phyloP scores from a whole-genome alignment of 2,888 invertebrate species.

The Apotomis turbidana region DNA sequence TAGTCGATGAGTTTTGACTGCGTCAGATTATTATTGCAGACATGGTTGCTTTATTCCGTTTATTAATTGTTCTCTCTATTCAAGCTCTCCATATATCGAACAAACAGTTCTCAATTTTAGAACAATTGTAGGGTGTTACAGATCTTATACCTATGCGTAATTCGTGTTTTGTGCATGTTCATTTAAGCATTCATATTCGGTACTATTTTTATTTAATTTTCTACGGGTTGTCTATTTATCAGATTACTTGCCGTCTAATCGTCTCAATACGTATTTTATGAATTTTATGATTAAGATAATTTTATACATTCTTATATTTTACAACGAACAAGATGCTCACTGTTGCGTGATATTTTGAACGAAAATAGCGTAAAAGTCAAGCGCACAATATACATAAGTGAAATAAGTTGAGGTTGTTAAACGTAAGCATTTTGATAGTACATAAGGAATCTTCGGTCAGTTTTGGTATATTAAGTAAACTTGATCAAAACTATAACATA shows the following conservation, averaged over 20 bases:
- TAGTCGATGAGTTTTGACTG: neutral
- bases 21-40: too few species aligned
- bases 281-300: conserved; percentile 22
- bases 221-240: neutral
- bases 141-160: neutral
- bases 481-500: neutral
- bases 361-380: conserved; percentile 33
- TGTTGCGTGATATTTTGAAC: conserved; percentile 36
- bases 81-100: neutral
- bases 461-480: neutral
- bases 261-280: conserved; percentile 13
- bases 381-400: conserved; percentile 35
- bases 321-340: conserved; percentile 40
- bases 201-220: neutral
- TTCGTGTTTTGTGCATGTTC: neutral
- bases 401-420: conserved; percentile 28
- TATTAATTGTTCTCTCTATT: conserved; percentile 2
- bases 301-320: conserved; percentile 24
- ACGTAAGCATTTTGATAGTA: conserved; percentile 29
- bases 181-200: neutral
- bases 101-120: neutral
- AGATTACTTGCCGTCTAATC: conserved; percentile 6
- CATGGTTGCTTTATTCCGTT: neutral
- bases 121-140: neutral
- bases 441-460: conserved; percentile 14